These are phyloP conservation scores for Eudyptes chrysolophus DNA, from an alignment of 2,113 vertebrate species.

Conservation along the genomic window DNA sequence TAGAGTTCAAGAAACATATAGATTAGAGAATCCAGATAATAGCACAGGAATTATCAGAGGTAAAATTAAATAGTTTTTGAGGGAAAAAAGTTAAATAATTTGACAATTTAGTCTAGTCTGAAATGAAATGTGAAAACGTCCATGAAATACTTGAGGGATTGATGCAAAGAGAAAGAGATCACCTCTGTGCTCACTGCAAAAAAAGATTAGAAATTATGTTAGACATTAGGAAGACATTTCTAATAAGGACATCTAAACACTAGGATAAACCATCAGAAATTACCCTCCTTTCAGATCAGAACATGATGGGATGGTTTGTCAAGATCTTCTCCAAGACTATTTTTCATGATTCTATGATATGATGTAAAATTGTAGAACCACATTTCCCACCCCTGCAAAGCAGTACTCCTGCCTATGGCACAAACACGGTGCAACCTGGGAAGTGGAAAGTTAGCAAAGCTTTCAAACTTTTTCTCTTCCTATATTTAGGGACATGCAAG, in stretches of 20 bases:
- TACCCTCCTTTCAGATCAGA: neutral
- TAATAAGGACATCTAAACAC: neutral
- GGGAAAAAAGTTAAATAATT: neutral
- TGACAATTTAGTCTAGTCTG: neutral
- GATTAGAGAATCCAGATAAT: neutral
- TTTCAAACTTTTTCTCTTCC: neutral
- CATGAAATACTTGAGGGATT: neutral
- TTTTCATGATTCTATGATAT: neutral
- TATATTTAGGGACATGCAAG: neutral
- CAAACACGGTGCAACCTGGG: neutral
- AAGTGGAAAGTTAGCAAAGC: neutral
- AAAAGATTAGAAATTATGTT: neutral
- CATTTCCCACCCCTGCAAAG: neutral
- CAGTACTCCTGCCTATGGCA: neutral
- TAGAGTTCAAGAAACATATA: neutral
- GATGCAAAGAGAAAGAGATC: neutral
- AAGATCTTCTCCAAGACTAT: neutral
- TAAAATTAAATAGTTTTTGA: neutral
- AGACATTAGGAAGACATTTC: neutral
- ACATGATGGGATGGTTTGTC: neutral
- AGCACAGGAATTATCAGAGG: neutral
- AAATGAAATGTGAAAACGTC: neutral
- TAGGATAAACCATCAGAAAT: neutral
- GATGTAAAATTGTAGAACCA: neutral
- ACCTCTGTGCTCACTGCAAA: neutral